Evolutionary conservation across 2,113 vertebrate species (phyloP), one percentile per base, ranked within the genome.

Genomic region (Cinclus mexicanus): DNA sequence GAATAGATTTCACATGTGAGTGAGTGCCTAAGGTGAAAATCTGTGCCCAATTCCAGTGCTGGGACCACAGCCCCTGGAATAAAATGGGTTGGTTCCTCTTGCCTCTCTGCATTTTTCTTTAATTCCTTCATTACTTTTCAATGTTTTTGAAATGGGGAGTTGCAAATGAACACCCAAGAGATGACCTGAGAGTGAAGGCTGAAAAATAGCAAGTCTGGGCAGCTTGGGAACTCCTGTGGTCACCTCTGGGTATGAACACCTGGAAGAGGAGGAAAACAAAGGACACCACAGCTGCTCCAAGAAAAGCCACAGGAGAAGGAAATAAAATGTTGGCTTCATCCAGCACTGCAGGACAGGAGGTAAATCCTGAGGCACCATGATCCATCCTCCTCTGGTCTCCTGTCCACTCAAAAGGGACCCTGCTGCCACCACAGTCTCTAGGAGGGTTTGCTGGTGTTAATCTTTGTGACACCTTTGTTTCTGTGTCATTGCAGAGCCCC

Each of bases 181-280:
- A 39, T n/a, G 42, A 72, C 22, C 41, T 12, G 31, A 49, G 50
- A 22, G 15, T 26, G 13, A 74, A 37, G 14, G n/a, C 42, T 46
- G 37, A 46, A 44, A 72, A 64, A 18, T 3, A 6, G 19, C 37
- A 75, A 68, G 12, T 26, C 29, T 64, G 33, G n/a, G 49, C 28
- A 63, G 39, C 56, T 41, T 2, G 3, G n/a, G 4, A 31, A 26
- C 10, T 56, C 31, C 41, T 42, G 35, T 0, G 0, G n/a, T 37
- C 53, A 68, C n/a, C 47, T 61, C n/a, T 50, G 29, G 9, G 11
- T 26, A 26, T 11, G n/a, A 76, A 14, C 41, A 42, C 12, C 28
- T 59, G 35, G 31, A 49, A 33, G 7, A 87, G 28, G 28, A 67
- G 19, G 60, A 35, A 19, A 49, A 10, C 0, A 1, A 76, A 68